These are phyloP conservation scores for Phrynocephalus versicolor DNA, from an alignment of 2,113 vertebrate species.

Conservation along the genomic window DNA sequence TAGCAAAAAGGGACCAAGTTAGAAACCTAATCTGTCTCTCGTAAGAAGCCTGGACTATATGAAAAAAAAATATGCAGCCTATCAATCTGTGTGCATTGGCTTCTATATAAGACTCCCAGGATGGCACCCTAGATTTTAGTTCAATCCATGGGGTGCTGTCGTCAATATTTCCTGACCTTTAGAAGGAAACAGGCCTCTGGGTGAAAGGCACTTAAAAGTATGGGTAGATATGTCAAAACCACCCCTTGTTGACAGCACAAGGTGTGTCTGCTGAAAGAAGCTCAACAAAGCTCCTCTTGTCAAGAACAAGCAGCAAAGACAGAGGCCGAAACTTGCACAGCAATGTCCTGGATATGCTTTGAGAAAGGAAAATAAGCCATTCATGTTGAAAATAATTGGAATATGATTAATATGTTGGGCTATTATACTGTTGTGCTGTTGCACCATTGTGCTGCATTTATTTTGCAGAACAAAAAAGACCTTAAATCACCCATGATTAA, in stretches of 20 bases:
- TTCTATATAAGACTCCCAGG: not conserved
- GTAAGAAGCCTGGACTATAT: not conserved
- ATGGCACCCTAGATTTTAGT: not conserved
- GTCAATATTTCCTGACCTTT: not conserved
- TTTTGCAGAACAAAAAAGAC: not conserved
- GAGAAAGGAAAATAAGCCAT: not conserved
- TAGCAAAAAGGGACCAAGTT: not conserved
- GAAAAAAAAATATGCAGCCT: not conserved
- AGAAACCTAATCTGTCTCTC: not conserved
- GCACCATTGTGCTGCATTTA: not conserved
- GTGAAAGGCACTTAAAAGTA: not conserved
- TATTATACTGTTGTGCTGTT: not conserved
- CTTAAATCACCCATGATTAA: not conserved
- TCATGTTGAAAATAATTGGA: not conserved
- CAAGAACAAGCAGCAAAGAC: not conserved
- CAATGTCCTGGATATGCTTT: not conserved
- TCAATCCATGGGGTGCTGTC: not conserved
- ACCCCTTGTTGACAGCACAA: not conserved
- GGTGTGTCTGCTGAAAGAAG: not conserved
- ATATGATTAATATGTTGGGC: not conserved
- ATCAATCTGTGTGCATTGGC: not conserved
- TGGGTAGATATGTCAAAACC: conserved; percentile 6
- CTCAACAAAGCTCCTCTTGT: conserved; percentile 1
- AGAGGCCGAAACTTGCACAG: not conserved
- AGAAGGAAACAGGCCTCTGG: not conserved